Percentiles rank a stretch among this genome's conserved stretches.
phyloP scores from a whole-genome alignment of 37 sponge, comb jelly and placozoan species.

The Tethya wilhelma region DNA sequence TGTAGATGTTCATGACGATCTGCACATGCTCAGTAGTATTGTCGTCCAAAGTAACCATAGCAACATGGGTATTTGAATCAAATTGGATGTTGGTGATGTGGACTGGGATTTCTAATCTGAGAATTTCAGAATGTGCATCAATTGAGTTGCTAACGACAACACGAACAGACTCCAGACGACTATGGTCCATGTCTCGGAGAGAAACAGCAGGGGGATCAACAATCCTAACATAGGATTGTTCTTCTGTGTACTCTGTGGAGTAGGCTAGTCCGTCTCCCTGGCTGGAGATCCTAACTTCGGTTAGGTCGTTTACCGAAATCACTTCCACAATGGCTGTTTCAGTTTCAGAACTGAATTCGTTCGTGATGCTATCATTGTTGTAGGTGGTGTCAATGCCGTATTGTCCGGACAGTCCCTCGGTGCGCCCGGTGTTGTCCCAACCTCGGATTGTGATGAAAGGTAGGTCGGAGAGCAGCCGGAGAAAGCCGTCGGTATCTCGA shows the following conservation, averaged over 20 bases:
- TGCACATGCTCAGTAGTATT: constrained; percentile 25
- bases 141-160: constrained; percentile 42
- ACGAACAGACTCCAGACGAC: constrained; percentile 56
- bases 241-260: constrained; percentile 61
- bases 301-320: constrained; percentile 72
- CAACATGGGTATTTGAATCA: constrained; percentile 14
- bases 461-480: constrained; percentile 53
- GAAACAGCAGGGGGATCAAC: constrained; percentile 64
- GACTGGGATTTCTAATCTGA: background rate
- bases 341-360: constrained; percentile 73
- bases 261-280: constrained; percentile 43
- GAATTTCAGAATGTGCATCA: constrained; percentile 64
- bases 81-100: constrained; percentile 3
- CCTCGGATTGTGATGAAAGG: constrained; percentile 71
- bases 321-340: constrained; percentile 47
- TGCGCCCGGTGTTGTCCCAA: constrained; percentile 88
- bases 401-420: constrained; percentile 56
- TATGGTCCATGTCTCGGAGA: constrained; percentile 72
- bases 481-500: constrained; percentile 57
- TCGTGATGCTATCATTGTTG: constrained; percentile 74
- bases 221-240: constrained; percentile 62
- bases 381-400: constrained; percentile 87
- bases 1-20: constrained; percentile 12
- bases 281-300: constrained; percentile 46
- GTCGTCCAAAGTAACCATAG: constrained; percentile 17